phyloP scores from a whole-genome alignment of 2,113 vertebrate species.

The Mobula hypostoma region DNA sequence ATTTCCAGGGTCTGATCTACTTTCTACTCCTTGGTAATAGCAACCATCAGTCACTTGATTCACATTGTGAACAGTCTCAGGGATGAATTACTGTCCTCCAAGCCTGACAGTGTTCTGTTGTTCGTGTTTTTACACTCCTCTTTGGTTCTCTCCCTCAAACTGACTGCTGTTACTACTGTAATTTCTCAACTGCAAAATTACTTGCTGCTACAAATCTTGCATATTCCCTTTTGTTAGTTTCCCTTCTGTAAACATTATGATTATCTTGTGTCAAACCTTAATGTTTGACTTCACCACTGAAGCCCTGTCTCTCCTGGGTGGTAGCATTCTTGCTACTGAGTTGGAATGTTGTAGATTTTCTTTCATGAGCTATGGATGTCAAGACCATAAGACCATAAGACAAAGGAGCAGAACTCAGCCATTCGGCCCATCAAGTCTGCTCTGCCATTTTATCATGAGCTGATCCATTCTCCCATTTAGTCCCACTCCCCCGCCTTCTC shows the following conservation, averaged over 20 bases:
- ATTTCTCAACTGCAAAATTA: not conserved
- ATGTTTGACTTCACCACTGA: no score
- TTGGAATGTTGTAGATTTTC: no score
- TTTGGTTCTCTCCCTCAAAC: not conserved
- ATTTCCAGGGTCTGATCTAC: not conserved
- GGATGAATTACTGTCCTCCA: not conserved
- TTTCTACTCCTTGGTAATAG: not conserved
- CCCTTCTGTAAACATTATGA: not conserved
- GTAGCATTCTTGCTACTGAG: no score
- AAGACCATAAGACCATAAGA: no score
- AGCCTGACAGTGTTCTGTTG: not conserved
- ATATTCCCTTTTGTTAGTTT: not conserved
- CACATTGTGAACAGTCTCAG: not conserved
- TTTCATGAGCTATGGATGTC: no score
- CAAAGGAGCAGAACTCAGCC: no score
- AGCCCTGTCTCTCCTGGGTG: no score
- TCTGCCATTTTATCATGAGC: no score
- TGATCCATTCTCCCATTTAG: no score
- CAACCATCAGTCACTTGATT: not conserved
- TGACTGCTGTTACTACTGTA: not conserved
- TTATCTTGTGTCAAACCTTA: not conserved
- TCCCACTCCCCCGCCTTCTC: no score
- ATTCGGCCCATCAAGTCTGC: no score
- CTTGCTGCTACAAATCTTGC: not conserved
- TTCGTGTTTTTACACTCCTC: not conserved